phyloP scores from a whole-genome alignment of 2,797 vertebrate genomes.

The Prunella strophiata region DNA sequence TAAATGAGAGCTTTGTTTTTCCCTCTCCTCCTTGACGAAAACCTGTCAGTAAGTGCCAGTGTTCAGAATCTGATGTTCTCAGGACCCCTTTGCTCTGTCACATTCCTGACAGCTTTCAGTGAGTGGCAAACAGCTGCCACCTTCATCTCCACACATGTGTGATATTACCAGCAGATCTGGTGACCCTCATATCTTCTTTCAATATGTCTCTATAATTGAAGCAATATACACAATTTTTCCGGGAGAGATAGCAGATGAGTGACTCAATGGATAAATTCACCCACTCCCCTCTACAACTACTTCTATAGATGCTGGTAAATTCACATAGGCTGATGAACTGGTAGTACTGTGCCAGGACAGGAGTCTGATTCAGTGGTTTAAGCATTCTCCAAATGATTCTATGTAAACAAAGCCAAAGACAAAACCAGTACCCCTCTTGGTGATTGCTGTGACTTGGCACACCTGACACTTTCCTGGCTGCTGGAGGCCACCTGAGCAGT shows the following conservation, averaged over 20 bases:
- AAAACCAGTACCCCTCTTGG: not conserved
- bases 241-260: not conserved
- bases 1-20: constrained; percentile 45
- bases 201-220: not conserved
- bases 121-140: not conserved
- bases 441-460: not conserved
- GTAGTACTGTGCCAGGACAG: not conserved
- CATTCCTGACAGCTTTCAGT: not conserved
- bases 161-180: constrained; percentile 10
- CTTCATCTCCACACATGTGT: not conserved
- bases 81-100: not conserved
- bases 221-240: not conserved
- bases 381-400: not conserved
- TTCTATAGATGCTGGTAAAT: not conserved
- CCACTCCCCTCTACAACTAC: not conserved
- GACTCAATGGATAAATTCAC: not conserved
- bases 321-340: not conserved
- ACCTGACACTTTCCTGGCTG: not conserved
- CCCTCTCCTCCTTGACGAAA: not conserved
- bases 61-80: not conserved
- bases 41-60: not conserved
- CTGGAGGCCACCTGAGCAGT: not conserved
- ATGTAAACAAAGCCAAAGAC: not conserved
- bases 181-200: not conserved
- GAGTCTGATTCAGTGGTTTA: not conserved